These are phyloP conservation scores for Neuroterus valhalla DNA, from an alignment of 1,140 invertebrate species.

Conservation along the genomic window DNA sequence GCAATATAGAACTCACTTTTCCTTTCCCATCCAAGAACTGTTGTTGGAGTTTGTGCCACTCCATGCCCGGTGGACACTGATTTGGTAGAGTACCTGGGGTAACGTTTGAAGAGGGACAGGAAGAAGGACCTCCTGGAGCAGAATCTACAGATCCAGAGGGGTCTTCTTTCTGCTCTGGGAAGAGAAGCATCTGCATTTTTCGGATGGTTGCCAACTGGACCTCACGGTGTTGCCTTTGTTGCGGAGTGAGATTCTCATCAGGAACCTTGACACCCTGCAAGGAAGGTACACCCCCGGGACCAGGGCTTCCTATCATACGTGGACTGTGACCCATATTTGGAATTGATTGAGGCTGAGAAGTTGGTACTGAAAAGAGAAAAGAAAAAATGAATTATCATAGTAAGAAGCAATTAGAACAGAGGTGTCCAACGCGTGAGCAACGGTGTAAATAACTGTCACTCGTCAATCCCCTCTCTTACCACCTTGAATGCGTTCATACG, in stretches of 20 bases:
- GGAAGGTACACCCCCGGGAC: conserved; percentile 76
- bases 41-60: conserved; percentile 93
- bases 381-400: too few relatives aligned
- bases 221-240: conserved; percentile 94
- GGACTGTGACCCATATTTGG: conserved; percentile 72
- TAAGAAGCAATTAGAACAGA: too few relatives aligned
- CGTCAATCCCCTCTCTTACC: too few relatives aligned
- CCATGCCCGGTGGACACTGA: conserved; percentile 78
- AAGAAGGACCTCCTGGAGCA: conserved; percentile 67
- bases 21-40: conserved; percentile 85
- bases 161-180: conserved; percentile 83
- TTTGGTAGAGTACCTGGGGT: conserved; percentile 71
- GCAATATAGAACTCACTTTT: conserved; percentile 64
- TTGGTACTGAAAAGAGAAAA: conserved; percentile 57
- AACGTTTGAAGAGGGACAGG: conserved; percentile 64
- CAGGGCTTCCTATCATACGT: conserved; percentile 73
- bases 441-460: too few relatives aligned
- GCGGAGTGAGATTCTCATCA: conserved; percentile 96
- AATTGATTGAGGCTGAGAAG: conserved; percentile 67
- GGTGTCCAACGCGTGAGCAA: too few relatives aligned
- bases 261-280: conserved; percentile 91
- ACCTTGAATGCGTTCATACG: too few relatives aligned
- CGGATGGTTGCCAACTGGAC: conserved; percentile 92
- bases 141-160: conserved; percentile 63
- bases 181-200: conserved; percentile 94